Evolutionary conservation across 2,113 vertebrate species (phyloP), one percentile per base, ranked within the genome.

Genomic region (Regulus satrapa): DNA sequence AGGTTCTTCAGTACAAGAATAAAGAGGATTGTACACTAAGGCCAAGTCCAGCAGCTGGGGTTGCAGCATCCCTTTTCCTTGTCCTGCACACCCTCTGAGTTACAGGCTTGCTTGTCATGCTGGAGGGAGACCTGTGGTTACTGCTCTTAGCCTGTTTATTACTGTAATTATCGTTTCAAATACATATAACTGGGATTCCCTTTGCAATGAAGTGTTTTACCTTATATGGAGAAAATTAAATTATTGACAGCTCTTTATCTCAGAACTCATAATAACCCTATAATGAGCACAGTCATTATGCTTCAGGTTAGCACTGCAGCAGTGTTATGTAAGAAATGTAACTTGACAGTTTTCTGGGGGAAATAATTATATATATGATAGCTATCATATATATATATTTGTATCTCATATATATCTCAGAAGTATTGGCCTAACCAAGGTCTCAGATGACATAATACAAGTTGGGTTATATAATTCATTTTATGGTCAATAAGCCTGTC

Each of bases 381-480:
- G 9, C 18, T 69, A 32, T 43, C 1, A 20, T 23, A 45, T 26
- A 58, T 56, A 3, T 55, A 25, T 36, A 28, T 63, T 9, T 19
- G 20, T 18, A 20, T 24, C 38, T 28, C 59, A 3, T 51, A 24
- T 38, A 25, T 69, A 14, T 41, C 16, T 41, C 51, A 78, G 91
- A 59, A 28, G 9, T 45, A 43, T 78, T 51, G 41, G n/a, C 49
- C 31, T 83, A 95, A 84, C 32, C 55, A 45, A 76, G 86, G 59
- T 71, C 77, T 96, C 77, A 77, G 72, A 62, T 92, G 85, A 71
- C 45, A 67, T 63, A 94, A 93, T 92, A 48, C 61, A 85, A 51
- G 78, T 92, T 92, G 74, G 48, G 62, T 95, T 94, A 89, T 62
- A 62, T 77, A 76, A 85, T 94, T 79, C 11, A 91, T 94, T 95